Base-by-base conservation (phyloP, 2,888 invertebrate species). In the Craniophora ligustri region DNA sequence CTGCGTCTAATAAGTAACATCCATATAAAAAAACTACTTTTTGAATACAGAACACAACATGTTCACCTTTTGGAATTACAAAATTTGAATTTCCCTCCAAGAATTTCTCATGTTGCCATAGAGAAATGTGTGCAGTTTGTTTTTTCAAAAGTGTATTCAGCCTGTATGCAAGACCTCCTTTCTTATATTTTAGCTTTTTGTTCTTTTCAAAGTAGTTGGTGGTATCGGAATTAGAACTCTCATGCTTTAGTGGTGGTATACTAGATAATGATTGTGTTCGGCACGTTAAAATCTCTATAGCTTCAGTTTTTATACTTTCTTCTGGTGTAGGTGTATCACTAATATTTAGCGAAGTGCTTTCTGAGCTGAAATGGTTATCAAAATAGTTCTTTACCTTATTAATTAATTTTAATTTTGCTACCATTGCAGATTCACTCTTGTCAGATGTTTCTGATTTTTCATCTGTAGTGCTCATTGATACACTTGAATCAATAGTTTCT, bases 71-170 rank as follows among this genome's bases (percentile, higher is more conserved):
- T 0, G 92, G 90, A 14, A 92, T 82, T 1, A 88, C 64, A 68
- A 92, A 90, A 65, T 85, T 88, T 7, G 92, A 88, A 72, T 86
- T 87, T 63, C 79, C 85, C 1, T 93, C 94, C 60, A 93, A 78
- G 79, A 85, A 94, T 53, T 85, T 79, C 75, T 95, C 94, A 69
- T 95, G 94, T 77, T 93, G 88, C 94, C 94, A 94, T 45, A 95
- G 82, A 21, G 89, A 89, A 45, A 91, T 58, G 58, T 82, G 87
- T 0, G 91, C 86, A 48, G 83, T 90, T 75, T 93, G 92, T 76
- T 92, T 91, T 79, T 89, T 91, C 58, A 94, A 65, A 8, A 93
- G 75, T 30, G 70, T 78, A 67, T 89, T 85, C 14, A 95, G 71
- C 28, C 93, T 82, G 57, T 81, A 78, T 18, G 94, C 92, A 23